phyloP scores from a whole-genome alignment of 23 tunicate species.

The Corella eumyota region DNA sequence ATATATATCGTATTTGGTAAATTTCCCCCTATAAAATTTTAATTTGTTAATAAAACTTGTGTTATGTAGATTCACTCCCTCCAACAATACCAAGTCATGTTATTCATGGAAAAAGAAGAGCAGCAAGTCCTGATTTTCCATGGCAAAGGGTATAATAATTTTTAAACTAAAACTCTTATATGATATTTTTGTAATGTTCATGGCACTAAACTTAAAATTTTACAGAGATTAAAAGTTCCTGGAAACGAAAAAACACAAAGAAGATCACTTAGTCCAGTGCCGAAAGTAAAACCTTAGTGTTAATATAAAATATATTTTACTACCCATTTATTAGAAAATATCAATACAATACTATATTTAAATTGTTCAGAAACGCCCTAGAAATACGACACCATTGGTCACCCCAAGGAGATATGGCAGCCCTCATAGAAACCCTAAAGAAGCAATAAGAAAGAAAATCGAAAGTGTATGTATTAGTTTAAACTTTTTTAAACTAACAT shows the following conservation, averaged over 20 bases:
- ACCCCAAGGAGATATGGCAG: constrained; percentile 60
- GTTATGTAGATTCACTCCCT: too few species aligned
- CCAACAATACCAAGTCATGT: constrained; percentile 38
- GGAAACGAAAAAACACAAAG: constrained; percentile 12
- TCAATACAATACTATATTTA: background rate
- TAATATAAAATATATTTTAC: background rate
- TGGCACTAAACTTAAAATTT: too few species aligned
- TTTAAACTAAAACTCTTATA: background rate
- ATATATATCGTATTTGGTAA: too few species aligned
- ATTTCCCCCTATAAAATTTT: too few species aligned
- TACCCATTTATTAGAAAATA: too few species aligned
- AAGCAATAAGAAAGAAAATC: constrained; percentile 19
- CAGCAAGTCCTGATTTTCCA: constrained; percentile 79
- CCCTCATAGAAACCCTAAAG: constrained; percentile 52
- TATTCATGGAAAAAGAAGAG: constrained; percentile 36
- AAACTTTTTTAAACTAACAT: background rate
- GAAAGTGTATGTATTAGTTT: constrained; percentile 15
- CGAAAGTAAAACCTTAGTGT: constrained; percentile 26
- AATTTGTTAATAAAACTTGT: too few species aligned
- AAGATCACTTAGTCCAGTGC: constrained; percentile 51
- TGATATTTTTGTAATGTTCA: background rate
- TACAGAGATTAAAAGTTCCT: constrained; percentile 33
- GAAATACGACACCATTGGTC: constrained; percentile 7
- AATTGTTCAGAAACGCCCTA: constrained; percentile 11
- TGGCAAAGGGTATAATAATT: constrained; percentile 37